A percentile compares a stretch with the other conserved stretches of the same genome.
Evolutionary conservation across 1,140 invertebrate genomes (phyloP).

Genomic region (Zaprionus lachaisei): DNA sequence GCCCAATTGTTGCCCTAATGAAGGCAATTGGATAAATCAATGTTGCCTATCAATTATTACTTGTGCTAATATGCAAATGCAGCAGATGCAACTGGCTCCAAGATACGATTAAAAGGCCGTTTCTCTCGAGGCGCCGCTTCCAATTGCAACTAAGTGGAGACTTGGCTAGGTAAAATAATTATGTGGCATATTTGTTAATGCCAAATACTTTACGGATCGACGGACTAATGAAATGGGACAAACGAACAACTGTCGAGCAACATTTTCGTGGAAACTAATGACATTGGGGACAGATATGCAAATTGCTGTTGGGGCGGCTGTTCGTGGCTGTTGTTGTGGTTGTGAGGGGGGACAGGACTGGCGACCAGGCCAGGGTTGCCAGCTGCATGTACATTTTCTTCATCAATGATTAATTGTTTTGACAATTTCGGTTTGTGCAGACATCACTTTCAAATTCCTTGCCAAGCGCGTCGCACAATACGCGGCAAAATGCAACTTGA

Average conservation of each 20-base stretch:
- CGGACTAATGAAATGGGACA: conserved; percentile 17
- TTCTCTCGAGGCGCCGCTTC: conserved; percentile 26
- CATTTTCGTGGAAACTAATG: conserved; percentile 43
- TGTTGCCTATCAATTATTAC: conserved; percentile 17
- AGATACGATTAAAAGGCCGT: conserved; percentile 2
- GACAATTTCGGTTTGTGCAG: conserved; percentile 70
- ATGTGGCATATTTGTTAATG: conserved; percentile 26
- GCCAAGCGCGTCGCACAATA: conserved; percentile 37
- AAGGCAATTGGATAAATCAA: conserved; percentile 32
- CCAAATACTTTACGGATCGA: conserved; percentile 21
- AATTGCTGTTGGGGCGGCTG: conserved; percentile 14
- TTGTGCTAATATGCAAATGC: background rate
- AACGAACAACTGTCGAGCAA: conserved; percentile 34
- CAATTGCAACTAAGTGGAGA: conserved; percentile 21
- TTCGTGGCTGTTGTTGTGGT: conserved; percentile 23
- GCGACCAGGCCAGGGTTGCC: background rate
- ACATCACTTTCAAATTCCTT: conserved; percentile 55
- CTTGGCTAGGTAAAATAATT: conserved; percentile 39
- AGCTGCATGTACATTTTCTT: conserved; percentile 71
- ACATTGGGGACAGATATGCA: conserved; percentile 62
- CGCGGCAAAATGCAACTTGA: conserved; percentile 41
- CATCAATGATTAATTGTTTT: conserved; percentile 83
- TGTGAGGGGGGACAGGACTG: background rate
- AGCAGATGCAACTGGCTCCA: background rate
- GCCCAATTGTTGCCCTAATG: conserved; percentile 6